Base-by-base conservation (phyloP, 2,797 vertebrate species). In the Monodelphis domestica region DNA sequence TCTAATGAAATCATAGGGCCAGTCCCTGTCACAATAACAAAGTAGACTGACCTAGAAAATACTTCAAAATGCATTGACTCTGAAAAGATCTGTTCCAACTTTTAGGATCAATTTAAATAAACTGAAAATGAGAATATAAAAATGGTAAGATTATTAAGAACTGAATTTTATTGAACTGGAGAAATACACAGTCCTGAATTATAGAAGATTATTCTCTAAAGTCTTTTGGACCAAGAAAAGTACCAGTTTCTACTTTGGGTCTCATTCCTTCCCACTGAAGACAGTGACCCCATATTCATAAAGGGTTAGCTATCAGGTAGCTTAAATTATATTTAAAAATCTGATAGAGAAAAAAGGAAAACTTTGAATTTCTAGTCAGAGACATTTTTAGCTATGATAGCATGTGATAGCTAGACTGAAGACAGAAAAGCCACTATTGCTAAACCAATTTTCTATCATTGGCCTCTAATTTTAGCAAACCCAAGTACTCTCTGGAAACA, bases 131-230 rank as follows among this genome's bases (percentile, higher is more conserved):
- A 91, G 50, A 55, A 89, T 93, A 53, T 57, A 89, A 87, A 91
- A 87, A 91, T 56, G 89, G n/a, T 84, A 11, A 78, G n/a, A 45
- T 4, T 0, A 55, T 91, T 30, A 57, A 89, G 93, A 90, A 94
- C 89, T 14, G 12, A 53, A 89, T 10, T 24, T 92, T 24, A 33
- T 21, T 87, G 59, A 33, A 45, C 7, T 51, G n/a, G 30, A 59
- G n/a, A 53, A 38, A 92, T 17, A 54, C 54, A 53, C n/a, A 88
- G 84, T 88, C 89, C 54, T 94, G 84, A 94, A 92, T 70, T 30
- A 52, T 92, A 96, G 87, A 50, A 96, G 91, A 95, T 87, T 88
- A 93, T 57, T 96, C 87, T 95, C 91, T 95, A 90, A 96, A 70
- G 91, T 59, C 94, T 95, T 91, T 50, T 84, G 87, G 33, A 97